Conservation (phyloP, 2,113 vertebrate species). For the Paramisgurnus dabryanus region DNA sequence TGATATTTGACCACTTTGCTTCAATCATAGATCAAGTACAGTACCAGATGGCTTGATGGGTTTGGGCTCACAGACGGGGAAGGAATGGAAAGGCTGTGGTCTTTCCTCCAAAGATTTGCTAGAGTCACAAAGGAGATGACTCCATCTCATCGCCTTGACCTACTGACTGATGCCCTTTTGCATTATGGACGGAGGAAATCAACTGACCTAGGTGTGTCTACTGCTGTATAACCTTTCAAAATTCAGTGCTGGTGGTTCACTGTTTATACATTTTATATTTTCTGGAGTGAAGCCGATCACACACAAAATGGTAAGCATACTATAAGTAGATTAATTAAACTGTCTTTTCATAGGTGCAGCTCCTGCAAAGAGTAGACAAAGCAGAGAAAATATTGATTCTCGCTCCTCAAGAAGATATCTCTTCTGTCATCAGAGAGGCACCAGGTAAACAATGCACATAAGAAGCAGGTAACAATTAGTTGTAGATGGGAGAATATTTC, state of each 20-base stretch:
- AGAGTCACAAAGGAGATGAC: too few relatives aligned
- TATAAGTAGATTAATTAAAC: constrained; percentile 2
- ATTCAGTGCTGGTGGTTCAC: background rate
- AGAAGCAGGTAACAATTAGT: background rate
- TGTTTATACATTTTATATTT: constrained; percentile 9
- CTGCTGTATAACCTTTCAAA: background rate
- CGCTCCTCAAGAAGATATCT: background rate
- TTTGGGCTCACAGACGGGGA: too few relatives aligned
- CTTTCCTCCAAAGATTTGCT: too few relatives aligned
- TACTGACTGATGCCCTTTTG: background rate
- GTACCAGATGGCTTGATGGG: too few relatives aligned
- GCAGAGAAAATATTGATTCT: background rate
- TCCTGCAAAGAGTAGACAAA: background rate
- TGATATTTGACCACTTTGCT: constrained; percentile 8
- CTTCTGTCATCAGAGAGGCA: background rate
- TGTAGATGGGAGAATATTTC: background rate
- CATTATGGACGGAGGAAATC: constrained; percentile 24
- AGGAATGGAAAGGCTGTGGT: too few relatives aligned
- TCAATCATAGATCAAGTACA: background rate
- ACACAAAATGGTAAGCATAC: background rate
- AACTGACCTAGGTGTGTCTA: constrained; percentile 26
- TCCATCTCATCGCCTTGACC: too few relatives aligned
- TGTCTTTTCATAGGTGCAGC: background rate
- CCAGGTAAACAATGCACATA: background rate
- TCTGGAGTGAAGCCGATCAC: background rate